phyloP scores from a whole-genome alignment of 2,888 invertebrate species.

The Spodoptera exigua region DNA sequence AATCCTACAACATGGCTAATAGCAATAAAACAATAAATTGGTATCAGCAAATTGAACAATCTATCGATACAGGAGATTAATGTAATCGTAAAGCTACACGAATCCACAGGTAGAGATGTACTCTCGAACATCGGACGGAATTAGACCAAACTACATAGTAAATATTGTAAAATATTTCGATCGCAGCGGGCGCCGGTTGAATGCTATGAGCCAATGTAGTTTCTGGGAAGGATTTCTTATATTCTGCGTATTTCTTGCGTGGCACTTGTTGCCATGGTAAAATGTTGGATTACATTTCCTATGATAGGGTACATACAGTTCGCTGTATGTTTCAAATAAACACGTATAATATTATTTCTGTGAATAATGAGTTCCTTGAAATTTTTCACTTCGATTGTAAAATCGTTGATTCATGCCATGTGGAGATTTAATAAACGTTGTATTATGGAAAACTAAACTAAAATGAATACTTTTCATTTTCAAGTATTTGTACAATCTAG shows the following conservation, averaged over 20 bases:
- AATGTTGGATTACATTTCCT: neutral
- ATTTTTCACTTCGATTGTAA: no score
- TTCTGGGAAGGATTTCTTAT: conserved; percentile 11
- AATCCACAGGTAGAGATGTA: neutral
- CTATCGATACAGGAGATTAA: neutral
- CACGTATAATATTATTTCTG: no score
- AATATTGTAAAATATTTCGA: conserved; percentile 5
- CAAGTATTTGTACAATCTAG: no score
- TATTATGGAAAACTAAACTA: no score
- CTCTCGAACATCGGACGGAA: neutral
- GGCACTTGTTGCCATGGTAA: neutral
- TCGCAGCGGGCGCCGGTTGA: neutral
- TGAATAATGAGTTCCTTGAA: no score
- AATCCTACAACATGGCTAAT: neutral
- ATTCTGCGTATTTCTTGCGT: neutral
- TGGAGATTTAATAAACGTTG: no score
- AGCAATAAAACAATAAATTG: conserved; percentile 3
- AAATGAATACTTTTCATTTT: no score
- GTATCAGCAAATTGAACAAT: neutral
- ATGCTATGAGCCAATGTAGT: conserved; percentile 3
- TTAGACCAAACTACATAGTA: neutral
- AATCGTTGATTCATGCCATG: no score
- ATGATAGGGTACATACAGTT: neutral
- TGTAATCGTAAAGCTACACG: neutral
- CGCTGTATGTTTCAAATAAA: no score